A percentile compares a stretch with the other conserved stretches of the same genome.
phyloP scores from a whole-genome alignment of 2,797 vertebrate species.

The Anas georgica region DNA sequence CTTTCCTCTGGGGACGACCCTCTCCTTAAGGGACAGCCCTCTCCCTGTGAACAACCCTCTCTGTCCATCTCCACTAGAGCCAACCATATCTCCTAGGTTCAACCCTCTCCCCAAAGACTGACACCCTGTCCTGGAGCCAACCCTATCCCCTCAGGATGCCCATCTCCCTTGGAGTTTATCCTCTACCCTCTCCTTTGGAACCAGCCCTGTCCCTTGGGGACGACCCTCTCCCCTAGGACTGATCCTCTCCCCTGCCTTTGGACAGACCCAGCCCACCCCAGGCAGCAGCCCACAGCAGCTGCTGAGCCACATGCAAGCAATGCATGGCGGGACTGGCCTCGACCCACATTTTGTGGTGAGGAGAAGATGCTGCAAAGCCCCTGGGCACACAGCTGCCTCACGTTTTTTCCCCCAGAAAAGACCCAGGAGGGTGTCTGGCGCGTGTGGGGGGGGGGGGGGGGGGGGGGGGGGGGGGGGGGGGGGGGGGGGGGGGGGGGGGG shows the following conservation, averaged over 20 bases:
- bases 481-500: too few relatives aligned
- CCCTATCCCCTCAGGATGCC: not conserved
- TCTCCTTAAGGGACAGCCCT: not conserved
- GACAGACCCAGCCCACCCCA: not conserved
- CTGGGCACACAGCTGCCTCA: not conserved
- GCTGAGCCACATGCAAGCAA: not conserved
- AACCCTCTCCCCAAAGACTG: not conserved
- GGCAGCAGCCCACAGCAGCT: not conserved
- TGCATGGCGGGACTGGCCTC: rapidly evolving
- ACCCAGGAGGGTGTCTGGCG: not conserved
- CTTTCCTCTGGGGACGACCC: not conserved
- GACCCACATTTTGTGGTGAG: not conserved
- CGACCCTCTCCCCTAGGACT: rapidly evolving
- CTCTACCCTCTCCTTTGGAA: not conserved
- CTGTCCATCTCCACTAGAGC: not conserved
- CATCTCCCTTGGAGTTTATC: not conserved
- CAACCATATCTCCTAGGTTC: not conserved
- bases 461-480: too few relatives aligned
- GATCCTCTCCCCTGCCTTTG: not conserved
- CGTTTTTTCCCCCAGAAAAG: not conserved
- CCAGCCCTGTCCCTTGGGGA: too few relatives aligned
- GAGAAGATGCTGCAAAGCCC: rapidly evolving
- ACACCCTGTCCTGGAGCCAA: not conserved
- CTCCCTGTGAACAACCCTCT: not conserved
- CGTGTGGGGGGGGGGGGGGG: too few relatives aligned